A percentile compares a stretch with the other conserved stretches of the same genome.
phyloP scores from a whole-genome alignment of 2,113 vertebrate genomes.

The Phylloscopus trochilus region DNA sequence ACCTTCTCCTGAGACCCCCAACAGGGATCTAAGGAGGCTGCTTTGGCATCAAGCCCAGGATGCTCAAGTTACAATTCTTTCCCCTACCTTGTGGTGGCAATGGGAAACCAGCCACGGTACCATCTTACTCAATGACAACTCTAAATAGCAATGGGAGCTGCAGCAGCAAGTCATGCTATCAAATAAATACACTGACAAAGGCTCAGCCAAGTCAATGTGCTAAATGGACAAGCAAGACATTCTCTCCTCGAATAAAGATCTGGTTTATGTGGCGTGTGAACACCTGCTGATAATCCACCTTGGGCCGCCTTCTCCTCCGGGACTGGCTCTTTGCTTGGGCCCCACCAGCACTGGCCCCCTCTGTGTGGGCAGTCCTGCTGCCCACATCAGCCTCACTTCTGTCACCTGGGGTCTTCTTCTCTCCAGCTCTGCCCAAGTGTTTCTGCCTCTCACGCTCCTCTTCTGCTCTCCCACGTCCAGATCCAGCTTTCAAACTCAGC shows the following conservation, averaged over 20 bases:
- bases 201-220: slow-evolving; percentile 69
- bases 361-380: slow-evolving; percentile 63
- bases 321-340: slow-evolving; percentile 59
- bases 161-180: slow-evolving; percentile 64
- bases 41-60: neutral
- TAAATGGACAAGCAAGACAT: slow-evolving; percentile 89
- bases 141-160: slow-evolving; percentile 41
- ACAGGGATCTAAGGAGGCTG: neutral
- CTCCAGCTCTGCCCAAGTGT: slow-evolving; percentile 37
- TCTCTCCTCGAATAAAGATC: slow-evolving; percentile 95
- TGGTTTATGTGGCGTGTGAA: slow-evolving; percentile 92
- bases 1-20: neutral
- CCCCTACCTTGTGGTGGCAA: neutral
- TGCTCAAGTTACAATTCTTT: neutral
- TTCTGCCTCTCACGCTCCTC: slow-evolving; percentile 33
- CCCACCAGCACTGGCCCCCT: slow-evolving; percentile 59
- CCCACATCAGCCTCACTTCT: slow-evolving; percentile 68
- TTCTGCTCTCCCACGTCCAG: slow-evolving; percentile 56
- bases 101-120: neutral
- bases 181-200: slow-evolving; percentile 26
- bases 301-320: slow-evolving; percentile 69
- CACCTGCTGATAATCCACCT: slow-evolving; percentile 86
- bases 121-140: neutral
- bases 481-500: slow-evolving; percentile 52
- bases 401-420: slow-evolving; percentile 54